Percentiles rank a stretch among this genome's conserved stretches.
These are phyloP conservation scores for Aegypius monachus DNA, from an alignment of 2,113 vertebrate genomes.

Conservation along the genomic window DNA sequence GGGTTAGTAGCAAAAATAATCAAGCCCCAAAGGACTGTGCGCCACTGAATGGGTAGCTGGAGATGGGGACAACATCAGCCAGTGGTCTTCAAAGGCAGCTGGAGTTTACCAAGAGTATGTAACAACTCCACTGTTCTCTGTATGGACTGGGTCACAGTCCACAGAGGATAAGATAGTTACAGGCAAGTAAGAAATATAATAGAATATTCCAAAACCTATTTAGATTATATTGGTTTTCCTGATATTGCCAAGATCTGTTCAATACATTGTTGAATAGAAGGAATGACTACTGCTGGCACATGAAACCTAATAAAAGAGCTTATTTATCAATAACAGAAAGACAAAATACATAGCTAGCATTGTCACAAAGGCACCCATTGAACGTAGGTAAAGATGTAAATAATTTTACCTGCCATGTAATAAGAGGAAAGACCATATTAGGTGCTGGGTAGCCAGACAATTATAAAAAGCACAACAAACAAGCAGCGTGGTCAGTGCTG, in stretches of 20 bases:
- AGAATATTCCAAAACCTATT: not conserved
- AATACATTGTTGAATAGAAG: not conserved
- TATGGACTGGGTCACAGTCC: not conserved
- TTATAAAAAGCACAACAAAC: not conserved
- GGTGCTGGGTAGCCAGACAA: not conserved
- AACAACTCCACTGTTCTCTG: not conserved
- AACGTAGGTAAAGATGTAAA: not conserved
- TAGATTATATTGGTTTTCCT: not conserved
- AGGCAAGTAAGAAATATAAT: not conserved
- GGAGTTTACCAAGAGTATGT: not conserved
- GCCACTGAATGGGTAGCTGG: not conserved
- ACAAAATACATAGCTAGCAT: not conserved
- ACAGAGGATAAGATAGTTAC: not conserved
- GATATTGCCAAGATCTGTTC: not conserved
- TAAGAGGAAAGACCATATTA: not conserved
- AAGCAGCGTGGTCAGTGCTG: not conserved
- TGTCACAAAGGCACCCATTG: not conserved
- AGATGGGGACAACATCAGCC: not conserved
- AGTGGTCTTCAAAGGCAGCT: not conserved
- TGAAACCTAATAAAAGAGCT: not conserved
- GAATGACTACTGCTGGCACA: not conserved
- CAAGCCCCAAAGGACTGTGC: not conserved
- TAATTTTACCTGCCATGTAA: not conserved
- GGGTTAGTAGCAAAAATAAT: not conserved
- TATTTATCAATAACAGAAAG: not conserved